These are phyloP conservation scores for Oceanodroma tethys DNA, from an alignment of 2,113 vertebrate genomes.

Conservation along the genomic window DNA sequence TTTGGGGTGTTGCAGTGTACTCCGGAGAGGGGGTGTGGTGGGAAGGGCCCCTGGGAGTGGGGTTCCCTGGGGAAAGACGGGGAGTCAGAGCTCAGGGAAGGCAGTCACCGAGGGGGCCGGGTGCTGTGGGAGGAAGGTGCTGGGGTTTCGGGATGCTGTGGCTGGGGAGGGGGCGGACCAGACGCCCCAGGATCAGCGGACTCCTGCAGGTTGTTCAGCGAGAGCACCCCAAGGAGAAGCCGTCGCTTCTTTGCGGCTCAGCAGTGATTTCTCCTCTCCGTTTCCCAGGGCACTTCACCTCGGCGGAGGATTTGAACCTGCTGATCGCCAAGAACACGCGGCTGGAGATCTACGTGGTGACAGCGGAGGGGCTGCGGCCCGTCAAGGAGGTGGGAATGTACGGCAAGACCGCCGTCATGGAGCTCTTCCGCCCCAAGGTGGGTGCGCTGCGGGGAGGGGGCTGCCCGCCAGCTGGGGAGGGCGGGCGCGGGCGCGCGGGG, in stretches of 20 bases:
- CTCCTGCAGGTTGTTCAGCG: neutral
- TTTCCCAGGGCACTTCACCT: slow-evolving; percentile 92
- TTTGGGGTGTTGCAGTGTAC: neutral
- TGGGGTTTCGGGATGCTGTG: rapidly evolving
- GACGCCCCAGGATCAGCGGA: neutral
- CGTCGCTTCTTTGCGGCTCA: neutral
- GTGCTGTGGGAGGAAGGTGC: neutral
- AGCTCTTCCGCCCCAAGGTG: slow-evolving; percentile 97
- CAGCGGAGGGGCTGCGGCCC: slow-evolving; percentile 93
- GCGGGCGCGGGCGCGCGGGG: rapidly evolving
- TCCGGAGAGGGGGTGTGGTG: too few relatives aligned
- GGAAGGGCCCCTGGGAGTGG: rapidly evolving
- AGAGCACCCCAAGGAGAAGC: rapidly evolving
- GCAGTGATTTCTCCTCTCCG: rapidly evolving
- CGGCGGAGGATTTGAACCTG: slow-evolving; percentile 92
- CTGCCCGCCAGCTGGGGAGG: too few relatives aligned
- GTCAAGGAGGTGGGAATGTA: slow-evolving; percentile 99
- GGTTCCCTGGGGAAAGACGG: neutral
- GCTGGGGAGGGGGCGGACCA: rapidly evolving
- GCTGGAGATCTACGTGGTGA: slow-evolving; percentile 97
- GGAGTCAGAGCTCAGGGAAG: neutral
- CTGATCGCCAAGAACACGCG: slow-evolving; percentile 97
- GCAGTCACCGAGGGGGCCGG: rapidly evolving
- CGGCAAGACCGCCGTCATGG: slow-evolving; percentile 96
- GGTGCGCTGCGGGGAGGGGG: neutral